phyloP scores from a whole-genome alignment of 2,797 vertebrate species.

The Eospalax fontanierii region DNA sequence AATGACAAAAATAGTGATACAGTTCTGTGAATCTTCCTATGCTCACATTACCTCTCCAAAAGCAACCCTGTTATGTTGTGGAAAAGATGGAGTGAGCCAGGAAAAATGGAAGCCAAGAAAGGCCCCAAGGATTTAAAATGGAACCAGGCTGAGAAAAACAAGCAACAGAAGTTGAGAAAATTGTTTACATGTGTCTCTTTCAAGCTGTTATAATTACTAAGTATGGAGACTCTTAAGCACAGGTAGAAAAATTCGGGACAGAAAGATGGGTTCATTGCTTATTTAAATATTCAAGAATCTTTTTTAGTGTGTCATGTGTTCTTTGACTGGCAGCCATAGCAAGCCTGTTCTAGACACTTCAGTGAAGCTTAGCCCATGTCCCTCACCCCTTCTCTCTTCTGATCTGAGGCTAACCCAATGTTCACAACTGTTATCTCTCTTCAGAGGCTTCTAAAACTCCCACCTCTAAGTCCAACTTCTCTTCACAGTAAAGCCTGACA shows the following conservation, averaged over 20 bases:
- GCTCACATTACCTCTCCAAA: not conserved
- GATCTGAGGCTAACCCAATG: not conserved
- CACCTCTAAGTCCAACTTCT: not conserved
- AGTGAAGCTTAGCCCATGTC: not conserved
- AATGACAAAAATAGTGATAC: conserved; percentile 12
- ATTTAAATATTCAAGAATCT: conserved; percentile 43
- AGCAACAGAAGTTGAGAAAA: conserved; percentile 47
- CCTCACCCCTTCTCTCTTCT: not conserved
- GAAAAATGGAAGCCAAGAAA: conserved; percentile 43
- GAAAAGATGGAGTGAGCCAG: not conserved
- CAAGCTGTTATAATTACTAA: not conserved
- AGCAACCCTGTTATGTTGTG: not conserved
- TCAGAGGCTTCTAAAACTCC: not conserved
- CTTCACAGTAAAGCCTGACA: not conserved
- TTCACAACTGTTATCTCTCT: not conserved
- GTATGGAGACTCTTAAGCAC: not conserved
- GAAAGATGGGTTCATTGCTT: not conserved
- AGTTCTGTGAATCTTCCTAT: not conserved
- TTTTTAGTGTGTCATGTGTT: not conserved
- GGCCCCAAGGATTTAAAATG: not conserved
- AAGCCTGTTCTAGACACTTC: not conserved
- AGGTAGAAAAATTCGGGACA: conserved; percentile 12
- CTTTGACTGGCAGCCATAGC: not conserved
- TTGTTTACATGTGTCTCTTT: conserved; percentile 32
- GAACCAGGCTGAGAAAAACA: conserved; percentile 9